Percentiles rank a stretch among this genome's conserved stretches.
Conservation (phyloP, 2,113 vertebrate genomes). For the Gavia stellata region DNA sequence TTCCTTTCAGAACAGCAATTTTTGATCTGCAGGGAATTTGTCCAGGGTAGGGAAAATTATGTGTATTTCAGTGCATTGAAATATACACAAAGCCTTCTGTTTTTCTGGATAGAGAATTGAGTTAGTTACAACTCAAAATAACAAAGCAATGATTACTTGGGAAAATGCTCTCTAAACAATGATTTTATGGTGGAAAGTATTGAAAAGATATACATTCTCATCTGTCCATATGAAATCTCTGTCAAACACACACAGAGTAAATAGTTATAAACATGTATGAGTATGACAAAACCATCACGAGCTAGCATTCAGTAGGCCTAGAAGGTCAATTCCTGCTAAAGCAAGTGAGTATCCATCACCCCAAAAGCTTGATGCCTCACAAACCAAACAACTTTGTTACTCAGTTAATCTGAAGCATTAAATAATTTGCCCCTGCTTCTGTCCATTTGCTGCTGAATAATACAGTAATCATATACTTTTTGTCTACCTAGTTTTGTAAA, state of each 20-base stretch:
- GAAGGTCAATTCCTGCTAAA: neutral
- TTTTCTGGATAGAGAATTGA: neutral
- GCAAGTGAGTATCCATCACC: accelerated
- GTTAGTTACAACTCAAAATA: neutral
- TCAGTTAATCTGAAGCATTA: neutral
- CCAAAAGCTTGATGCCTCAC: neutral
- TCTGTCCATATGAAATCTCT: neutral
- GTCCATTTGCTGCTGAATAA: neutral
- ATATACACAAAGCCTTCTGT: neutral
- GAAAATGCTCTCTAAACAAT: neutral
- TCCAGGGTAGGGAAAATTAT: neutral
- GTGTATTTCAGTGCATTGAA: neutral
- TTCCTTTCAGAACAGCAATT: neutral
- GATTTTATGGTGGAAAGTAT: neutral
- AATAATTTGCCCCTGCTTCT: neutral
- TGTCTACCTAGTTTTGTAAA: neutral
- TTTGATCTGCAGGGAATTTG: neutral
- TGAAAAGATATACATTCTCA: neutral
- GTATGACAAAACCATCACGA: neutral
- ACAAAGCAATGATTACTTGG: neutral
- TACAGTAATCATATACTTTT: neutral
- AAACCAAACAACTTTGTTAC: neutral
- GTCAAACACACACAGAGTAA: neutral
- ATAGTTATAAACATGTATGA: neutral
- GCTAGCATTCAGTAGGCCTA: neutral